phyloP scores from a whole-genome alignment of 2,888 invertebrate species.

The Rutpela maculata region DNA sequence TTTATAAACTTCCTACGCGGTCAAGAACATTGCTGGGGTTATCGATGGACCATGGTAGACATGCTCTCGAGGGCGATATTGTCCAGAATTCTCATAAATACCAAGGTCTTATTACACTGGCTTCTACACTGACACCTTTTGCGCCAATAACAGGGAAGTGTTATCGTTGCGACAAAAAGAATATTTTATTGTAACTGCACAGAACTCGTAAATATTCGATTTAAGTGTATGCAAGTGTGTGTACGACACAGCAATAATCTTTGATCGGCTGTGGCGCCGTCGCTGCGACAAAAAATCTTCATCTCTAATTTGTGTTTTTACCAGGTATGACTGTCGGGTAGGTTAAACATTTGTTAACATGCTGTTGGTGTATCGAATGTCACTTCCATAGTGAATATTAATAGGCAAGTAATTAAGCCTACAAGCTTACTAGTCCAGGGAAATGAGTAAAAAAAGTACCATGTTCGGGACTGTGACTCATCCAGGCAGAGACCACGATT shows the following conservation, averaged over 20 bases:
- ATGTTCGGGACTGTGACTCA: too few relatives aligned
- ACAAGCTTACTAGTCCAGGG: too few relatives aligned
- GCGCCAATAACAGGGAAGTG: conserved; percentile 43
- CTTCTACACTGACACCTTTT: conserved; percentile 37
- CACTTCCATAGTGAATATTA: too few relatives aligned
- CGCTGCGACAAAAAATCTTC: background rate
- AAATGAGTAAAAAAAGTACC: too few relatives aligned
- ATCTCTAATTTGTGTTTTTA: too few relatives aligned
- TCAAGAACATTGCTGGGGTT: conserved; percentile 44
- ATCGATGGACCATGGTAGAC: conserved; percentile 45
- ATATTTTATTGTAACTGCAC: conserved; percentile 32
- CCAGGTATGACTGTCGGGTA: too few relatives aligned
- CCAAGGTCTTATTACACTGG: conserved; percentile 40
- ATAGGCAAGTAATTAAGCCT: too few relatives aligned
- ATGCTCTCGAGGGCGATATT: conserved; percentile 48
- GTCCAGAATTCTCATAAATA: conserved; percentile 48
- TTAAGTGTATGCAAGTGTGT: conserved; percentile 2
- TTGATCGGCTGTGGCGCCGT: background rate
- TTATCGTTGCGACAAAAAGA: conserved; percentile 41
- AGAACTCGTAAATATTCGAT: conserved; percentile 37
- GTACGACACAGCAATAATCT: background rate
- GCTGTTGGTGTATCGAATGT: too few relatives aligned
- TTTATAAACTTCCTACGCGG: conserved; percentile 48
- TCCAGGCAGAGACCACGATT: too few relatives aligned
- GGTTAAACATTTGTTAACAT: too few relatives aligned